phyloP scores from a whole-genome alignment of 2,888 invertebrate species.

The Monoplex corrugatus region DNA sequence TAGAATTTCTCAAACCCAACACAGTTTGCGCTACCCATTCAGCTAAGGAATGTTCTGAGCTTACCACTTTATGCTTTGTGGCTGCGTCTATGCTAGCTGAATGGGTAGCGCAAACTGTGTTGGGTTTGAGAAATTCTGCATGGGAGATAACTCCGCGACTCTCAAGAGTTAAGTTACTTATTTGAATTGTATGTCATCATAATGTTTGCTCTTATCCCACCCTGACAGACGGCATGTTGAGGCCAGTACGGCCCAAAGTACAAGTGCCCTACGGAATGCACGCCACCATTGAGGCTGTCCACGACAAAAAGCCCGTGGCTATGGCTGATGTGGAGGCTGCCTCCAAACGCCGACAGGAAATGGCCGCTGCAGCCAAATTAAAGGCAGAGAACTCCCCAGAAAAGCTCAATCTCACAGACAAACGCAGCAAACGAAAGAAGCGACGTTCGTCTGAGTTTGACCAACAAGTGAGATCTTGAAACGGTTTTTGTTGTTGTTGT shows the following conservation, averaged over 20 bases:
- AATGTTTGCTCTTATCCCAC: no score
- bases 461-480: conserved; percentile 38
- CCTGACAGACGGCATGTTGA: no score
- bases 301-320: conserved; percentile 41
- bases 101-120: no score
- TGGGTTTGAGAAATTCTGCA: no score
- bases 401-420: background rate
- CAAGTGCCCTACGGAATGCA: conserved; percentile 28
- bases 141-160: no score
- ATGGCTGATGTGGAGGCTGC: conserved; percentile 34
- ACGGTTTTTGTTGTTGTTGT: background rate
- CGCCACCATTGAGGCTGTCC: conserved; percentile 12
- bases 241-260: background rate
- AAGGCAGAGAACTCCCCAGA: background rate
- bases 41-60: no score
- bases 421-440: background rate
- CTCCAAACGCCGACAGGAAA: background rate
- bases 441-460: conserved; percentile 52
- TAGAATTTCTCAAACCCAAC: no score
- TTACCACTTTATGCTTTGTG: no score
- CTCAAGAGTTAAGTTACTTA: no score
- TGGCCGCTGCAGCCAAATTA: background rate
- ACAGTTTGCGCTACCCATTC: no score
- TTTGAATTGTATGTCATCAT: no score
- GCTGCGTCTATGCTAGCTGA: no score